Conservation (phyloP, 1,140 invertebrate species). For the Charaxes varanes region DNA sequence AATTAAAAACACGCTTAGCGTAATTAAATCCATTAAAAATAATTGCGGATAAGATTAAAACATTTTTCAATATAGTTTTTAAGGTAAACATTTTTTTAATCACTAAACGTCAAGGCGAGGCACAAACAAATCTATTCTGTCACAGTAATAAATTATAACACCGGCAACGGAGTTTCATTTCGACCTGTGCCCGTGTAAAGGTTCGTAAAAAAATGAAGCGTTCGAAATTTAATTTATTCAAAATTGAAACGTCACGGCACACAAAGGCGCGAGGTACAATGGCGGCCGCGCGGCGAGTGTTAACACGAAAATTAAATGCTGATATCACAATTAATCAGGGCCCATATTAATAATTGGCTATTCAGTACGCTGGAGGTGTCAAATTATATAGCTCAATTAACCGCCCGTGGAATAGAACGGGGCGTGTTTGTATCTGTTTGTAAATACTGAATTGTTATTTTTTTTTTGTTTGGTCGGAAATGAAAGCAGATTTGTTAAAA, state of each 20-base stretch:
- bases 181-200: constrained; percentile 32
- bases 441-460: constrained; percentile 8
- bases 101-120: constrained; percentile 8
- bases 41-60: no score
- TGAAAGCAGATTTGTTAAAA: no score
- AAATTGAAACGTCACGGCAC: constrained; percentile 71
- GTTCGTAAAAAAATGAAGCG: constrained; percentile 65
- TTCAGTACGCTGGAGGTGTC: constrained; percentile 66
- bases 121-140: constrained; percentile 48
- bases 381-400: constrained; percentile 73
- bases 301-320: constrained; percentile 73
- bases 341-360: constrained; percentile 73
- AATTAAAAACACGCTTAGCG: no score
- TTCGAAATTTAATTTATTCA: constrained; percentile 74
- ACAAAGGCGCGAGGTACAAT: constrained; percentile 63
- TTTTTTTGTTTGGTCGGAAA: not conserved
- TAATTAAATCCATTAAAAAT: no score
- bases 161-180: constrained; percentile 54
- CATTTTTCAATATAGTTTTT: no score
- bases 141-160: constrained; percentile 65
- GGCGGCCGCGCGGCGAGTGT: constrained; percentile 47
- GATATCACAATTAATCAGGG: constrained; percentile 73
- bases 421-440: constrained; percentile 16
- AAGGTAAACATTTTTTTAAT: constrained; percentile 9
- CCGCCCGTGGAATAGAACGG: constrained; percentile 54